phyloP scores from a whole-genome alignment of 1,140 invertebrate species.

The Pseudomyrmex dendroicus region DNA sequence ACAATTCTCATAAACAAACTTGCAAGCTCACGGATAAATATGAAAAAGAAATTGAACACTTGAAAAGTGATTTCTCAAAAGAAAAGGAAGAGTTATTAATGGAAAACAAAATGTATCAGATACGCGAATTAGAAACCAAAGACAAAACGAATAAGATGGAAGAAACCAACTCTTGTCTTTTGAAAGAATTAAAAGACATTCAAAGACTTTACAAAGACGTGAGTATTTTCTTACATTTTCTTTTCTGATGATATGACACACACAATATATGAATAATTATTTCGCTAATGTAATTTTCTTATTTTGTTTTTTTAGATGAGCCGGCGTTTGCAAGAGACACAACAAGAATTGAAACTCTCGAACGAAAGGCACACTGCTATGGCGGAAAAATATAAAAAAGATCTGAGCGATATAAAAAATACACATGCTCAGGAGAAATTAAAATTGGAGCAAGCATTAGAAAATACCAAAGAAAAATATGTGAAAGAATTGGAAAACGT shows the following conservation, averaged over 20 bases:
- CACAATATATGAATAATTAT: background rate
- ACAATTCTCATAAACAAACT: constrained; percentile 61
- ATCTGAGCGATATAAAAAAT: constrained; percentile 73
- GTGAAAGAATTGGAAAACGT: constrained; percentile 76
- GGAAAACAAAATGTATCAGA: constrained; percentile 68
- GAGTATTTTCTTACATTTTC: constrained; percentile 13
- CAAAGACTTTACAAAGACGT: constrained; percentile 74
- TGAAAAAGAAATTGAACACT: constrained; percentile 64
- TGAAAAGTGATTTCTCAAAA: constrained; percentile 70
- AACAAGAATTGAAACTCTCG: constrained; percentile 71
- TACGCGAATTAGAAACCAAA: constrained; percentile 65
- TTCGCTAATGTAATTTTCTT: background rate
- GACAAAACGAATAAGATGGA: constrained; percentile 66
- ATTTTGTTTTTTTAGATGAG: constrained; percentile 62
- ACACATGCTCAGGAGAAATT: constrained; percentile 70
- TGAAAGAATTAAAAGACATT: constrained; percentile 71
- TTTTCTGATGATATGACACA: background rate
- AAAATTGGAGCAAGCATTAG: constrained; percentile 71
- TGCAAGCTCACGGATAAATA: constrained; percentile 64
- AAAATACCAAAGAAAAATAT: constrained; percentile 69
- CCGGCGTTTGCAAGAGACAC: constrained; percentile 59
- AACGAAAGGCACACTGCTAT: constrained; percentile 63
- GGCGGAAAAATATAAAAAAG: constrained; percentile 71
- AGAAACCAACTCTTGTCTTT: constrained; percentile 70
- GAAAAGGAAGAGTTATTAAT: constrained; percentile 71